A percentile compares a stretch with the other conserved stretches of the same genome.
Conservation (phyloP, 2,113 vertebrate species). For the Emydocephalus ijimae region DNA sequence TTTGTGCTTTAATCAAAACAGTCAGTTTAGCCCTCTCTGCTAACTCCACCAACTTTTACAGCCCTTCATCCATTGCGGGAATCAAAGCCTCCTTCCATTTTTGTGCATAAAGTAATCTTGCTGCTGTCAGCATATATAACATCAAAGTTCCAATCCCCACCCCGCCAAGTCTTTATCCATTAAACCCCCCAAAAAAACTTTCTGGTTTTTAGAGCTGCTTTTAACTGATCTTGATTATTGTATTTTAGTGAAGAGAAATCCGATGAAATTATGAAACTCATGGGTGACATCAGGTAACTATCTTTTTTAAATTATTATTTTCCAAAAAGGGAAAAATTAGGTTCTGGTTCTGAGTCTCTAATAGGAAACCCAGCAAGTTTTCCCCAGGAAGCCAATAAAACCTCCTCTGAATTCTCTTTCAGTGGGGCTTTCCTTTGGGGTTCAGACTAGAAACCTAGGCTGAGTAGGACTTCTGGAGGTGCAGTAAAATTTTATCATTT, state of each 20-base stretch:
- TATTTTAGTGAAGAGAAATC: slow-evolving; percentile 94
- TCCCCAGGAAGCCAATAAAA: not conserved
- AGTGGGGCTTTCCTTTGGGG: not conserved
- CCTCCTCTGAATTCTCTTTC: not conserved
- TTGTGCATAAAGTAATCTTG: too few relatives aligned
- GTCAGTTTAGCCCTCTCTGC: too few relatives aligned
- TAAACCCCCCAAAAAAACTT: not conserved
- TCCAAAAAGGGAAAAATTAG: not conserved
- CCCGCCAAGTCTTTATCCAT: not conserved
- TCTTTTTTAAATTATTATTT: not conserved
- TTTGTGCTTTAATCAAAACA: too few relatives aligned
- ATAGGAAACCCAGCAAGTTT: too few relatives aligned
- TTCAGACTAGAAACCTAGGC: not conserved
- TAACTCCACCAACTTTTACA: too few relatives aligned
- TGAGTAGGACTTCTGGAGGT: not conserved
- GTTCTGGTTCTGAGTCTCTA: not conserved
- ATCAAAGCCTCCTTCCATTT: too few relatives aligned
- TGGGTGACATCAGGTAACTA: slow-evolving; percentile 91
- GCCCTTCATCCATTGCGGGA: too few relatives aligned
- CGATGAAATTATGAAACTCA: slow-evolving; percentile 94
- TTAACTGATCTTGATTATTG: slow-evolving; percentile 23
- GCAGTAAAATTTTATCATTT: not conserved
- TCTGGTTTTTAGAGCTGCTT: slow-evolving; percentile 1
- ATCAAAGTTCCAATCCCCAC: too few relatives aligned
- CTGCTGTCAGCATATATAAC: too few relatives aligned